phyloP scores from a whole-genome alignment of 2,797 vertebrate species.

The Atherinosoma microstoma region DNA sequence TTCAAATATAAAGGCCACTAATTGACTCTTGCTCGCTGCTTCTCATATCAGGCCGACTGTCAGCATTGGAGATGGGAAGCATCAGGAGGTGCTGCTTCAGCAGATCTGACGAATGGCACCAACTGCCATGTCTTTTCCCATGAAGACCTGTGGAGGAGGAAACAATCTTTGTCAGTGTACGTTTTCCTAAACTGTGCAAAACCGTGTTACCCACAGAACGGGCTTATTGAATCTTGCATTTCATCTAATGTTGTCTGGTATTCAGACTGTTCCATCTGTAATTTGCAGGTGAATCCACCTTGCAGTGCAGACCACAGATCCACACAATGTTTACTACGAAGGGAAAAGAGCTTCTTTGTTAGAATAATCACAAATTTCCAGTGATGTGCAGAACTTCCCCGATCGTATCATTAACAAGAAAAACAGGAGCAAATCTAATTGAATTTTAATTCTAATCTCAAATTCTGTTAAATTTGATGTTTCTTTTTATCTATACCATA shows the following conservation, averaged over 20 bases:
- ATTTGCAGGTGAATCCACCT: constrained; percentile 26
- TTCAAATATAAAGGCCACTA: constrained; percentile 61
- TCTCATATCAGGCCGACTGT: constrained; percentile 67
- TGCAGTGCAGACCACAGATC: constrained; percentile 34
- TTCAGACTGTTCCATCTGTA: constrained; percentile 29
- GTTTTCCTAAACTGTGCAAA: constrained; percentile 32
- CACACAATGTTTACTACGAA: constrained; percentile 48
- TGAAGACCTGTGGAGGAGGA: constrained; percentile 29
- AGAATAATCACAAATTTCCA: constrained; percentile 23
- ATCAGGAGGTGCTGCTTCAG: constrained; percentile 71
- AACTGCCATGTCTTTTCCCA: constrained; percentile 30
- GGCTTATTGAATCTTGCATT: constrained; percentile 31
- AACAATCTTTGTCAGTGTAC: constrained; percentile 20
- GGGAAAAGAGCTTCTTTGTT: constrained; percentile 25
- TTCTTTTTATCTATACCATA: neutral
- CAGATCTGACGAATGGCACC: constrained; percentile 68
- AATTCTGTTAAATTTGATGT: constrained; percentile 2
- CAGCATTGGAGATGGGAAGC: constrained; percentile 62
- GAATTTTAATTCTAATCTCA: neutral
- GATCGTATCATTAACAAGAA: neutral
- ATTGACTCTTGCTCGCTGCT: constrained; percentile 74
- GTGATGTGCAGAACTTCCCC: constrained; percentile 9
- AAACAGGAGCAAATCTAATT: constrained; percentile 7
- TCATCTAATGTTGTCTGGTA: constrained; percentile 28
- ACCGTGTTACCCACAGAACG: constrained; percentile 27